phyloP scores from a whole-genome alignment of 2,113 vertebrate genomes.

The Oenanthe melanoleuca region DNA sequence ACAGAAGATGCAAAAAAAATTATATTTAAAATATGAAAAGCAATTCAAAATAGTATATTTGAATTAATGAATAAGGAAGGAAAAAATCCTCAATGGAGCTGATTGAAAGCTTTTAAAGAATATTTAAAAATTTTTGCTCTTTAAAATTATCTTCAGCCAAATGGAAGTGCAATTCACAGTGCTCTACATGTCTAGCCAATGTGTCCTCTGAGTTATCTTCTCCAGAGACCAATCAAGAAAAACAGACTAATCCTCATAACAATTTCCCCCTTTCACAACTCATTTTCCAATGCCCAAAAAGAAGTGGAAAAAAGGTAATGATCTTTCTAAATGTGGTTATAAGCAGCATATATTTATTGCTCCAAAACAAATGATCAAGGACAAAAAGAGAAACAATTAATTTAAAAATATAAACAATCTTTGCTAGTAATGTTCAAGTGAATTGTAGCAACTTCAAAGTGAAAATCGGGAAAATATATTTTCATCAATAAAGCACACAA shows the following conservation, averaged over 20 bases:
- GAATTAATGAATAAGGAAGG: constrained; percentile 69
- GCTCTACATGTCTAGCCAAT: constrained; percentile 55
- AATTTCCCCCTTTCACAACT: constrained; percentile 13
- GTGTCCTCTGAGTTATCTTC: constrained; percentile 51
- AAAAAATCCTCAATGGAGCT: constrained; percentile 65
- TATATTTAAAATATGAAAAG: background rate
- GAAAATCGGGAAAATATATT: background rate
- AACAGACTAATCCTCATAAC: constrained; percentile 10
- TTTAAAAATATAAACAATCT: background rate
- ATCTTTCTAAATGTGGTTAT: background rate
- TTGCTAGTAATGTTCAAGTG: background rate
- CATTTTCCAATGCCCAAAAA: constrained; percentile 19
- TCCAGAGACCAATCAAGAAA: constrained; percentile 67
- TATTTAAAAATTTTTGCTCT: constrained; percentile 41
- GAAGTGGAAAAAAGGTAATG: constrained; percentile 11
- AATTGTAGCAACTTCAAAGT: background rate
- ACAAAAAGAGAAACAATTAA: background rate
- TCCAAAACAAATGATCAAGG: background rate
- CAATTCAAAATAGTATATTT: constrained; percentile 70
- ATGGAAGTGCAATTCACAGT: constrained; percentile 29
- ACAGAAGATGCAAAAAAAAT: background rate
- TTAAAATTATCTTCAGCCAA: background rate
- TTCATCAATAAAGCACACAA: background rate
- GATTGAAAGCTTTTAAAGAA: constrained; percentile 73
- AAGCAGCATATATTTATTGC: background rate